Conservation (phyloP, 1,140 invertebrate genomes). For the Liolophura sinensis region DNA sequence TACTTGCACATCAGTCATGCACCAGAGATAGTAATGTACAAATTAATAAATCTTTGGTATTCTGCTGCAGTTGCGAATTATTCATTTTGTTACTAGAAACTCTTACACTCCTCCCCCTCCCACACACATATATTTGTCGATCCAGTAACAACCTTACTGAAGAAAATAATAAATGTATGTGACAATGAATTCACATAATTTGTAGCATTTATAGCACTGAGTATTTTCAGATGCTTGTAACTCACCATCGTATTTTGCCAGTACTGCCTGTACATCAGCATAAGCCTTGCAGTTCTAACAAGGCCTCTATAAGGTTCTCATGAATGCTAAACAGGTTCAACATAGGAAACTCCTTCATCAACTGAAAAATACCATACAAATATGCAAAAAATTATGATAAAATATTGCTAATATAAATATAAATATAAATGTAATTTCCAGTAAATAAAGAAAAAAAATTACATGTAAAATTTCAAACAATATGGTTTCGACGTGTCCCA, state of each 20-base stretch:
- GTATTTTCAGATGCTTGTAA: not conserved
- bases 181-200: no score
- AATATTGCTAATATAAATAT: not conserved
- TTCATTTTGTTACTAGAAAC: no score
- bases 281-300: conserved; percentile 96
- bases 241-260: conserved; percentile 89
- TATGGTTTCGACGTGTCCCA: no score
- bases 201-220: no score
- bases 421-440: not conserved
- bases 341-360: conserved; percentile 97
- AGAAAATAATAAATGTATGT: no score
- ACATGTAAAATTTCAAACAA: not conserved
- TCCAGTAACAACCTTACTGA: no score
- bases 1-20: no score
- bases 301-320: conserved; percentile 95
- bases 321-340: conserved; percentile 96
- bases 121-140: no score
- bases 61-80: no score
- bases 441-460: not conserved
- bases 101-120: no score
- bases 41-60: no score
- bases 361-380: conserved; percentile 59
- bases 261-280: conserved; percentile 93
- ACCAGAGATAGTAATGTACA: no score
- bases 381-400: not conserved